Conservation (phyloP, 2,797 vertebrate genomes). For the Chelon auratus region DNA sequence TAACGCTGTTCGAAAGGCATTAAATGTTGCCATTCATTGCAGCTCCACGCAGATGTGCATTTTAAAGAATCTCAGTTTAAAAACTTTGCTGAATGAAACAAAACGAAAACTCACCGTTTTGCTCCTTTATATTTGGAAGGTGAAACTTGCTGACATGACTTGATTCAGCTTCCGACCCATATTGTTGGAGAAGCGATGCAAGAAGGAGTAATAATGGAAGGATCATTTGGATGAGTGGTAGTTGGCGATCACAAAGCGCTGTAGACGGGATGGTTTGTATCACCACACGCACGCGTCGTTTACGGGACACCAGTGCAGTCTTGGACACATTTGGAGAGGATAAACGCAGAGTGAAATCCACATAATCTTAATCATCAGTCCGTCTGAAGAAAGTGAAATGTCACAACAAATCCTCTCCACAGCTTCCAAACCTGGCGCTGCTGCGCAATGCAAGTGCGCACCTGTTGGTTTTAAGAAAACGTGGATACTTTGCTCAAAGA, state of each 20-base stretch:
- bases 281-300: constrained; percentile 87
- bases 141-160: constrained; percentile 92
- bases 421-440: constrained; percentile 50
- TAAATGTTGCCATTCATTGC: constrained; percentile 86
- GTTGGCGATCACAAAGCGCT: constrained; percentile 83
- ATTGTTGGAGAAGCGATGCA: constrained; percentile 91
- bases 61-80: constrained; percentile 14
- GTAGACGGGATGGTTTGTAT: constrained; percentile 83
- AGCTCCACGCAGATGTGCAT: constrained; percentile 68
- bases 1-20: constrained; percentile 86
- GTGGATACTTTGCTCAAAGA: constrained; percentile 42
- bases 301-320: constrained; percentile 88
- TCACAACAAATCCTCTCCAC: constrained; percentile 74
- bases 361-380: constrained; percentile 92
- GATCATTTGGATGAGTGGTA: constrained; percentile 95
- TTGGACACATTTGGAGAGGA: constrained; percentile 88
- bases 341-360: constrained; percentile 89
- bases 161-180: constrained; percentile 90
- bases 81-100: constrained; percentile 15
- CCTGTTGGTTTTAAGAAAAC: constrained; percentile 79
- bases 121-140: constrained; percentile 90
- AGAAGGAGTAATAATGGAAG: constrained; percentile 92
- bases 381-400: constrained; percentile 66
- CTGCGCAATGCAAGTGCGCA: constrained; percentile 74
- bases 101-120: constrained; percentile 88